A percentile compares a stretch with the other conserved stretches of the same genome.
Evolutionary conservation across 1,140 invertebrate genomes (phyloP).

Genomic region (honey bee (Apis mellifera)): Amel_HAv3.1 CM009938.2:10135001-10135500

Average conservation of each 20-base stretch:
- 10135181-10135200: conserved; percentile 75
- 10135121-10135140: conserved; percentile 77
- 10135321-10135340: conserved; percentile 67
- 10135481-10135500: conserved; percentile 80
- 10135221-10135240: conserved; percentile 71
- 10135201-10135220: conserved; percentile 65
- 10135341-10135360: conserved; percentile 68
- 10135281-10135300: conserved; percentile 75
- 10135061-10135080: background rate
- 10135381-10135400: conserved; percentile 70
- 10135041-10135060: conserved; percentile 56
- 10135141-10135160: conserved; percentile 82
- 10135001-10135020: conserved; percentile 41
- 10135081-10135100: conserved; percentile 63
- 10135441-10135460: conserved; percentile 76
- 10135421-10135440: conserved; percentile 67
- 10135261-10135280: conserved; percentile 74
- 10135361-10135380: conserved; percentile 67
- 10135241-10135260: conserved; percentile 75
- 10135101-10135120: conserved; percentile 67
- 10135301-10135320: conserved; percentile 74
- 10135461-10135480: conserved; percentile 79
- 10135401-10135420: conserved; percentile 69
- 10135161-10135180: conserved; percentile 80
- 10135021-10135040: conserved; percentile 59